phyloP scores from a whole-genome alignment of 2,888 invertebrate genomes.

The Tholera decimalis region DNA sequence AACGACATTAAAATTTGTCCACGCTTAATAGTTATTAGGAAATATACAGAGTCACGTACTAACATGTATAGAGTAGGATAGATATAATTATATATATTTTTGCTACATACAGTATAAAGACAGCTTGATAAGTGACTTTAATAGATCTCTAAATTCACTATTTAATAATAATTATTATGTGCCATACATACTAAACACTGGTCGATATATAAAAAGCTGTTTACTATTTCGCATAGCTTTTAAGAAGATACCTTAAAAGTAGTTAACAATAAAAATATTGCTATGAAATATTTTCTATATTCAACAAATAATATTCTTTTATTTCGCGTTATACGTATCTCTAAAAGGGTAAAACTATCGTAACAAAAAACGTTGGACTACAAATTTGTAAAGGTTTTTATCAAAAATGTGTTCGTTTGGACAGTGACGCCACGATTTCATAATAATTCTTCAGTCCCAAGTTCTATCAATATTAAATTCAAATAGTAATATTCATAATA shows the following conservation, averaged over 20 bases:
- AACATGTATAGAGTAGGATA: slow-evolving; percentile 72
- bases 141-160: slow-evolving; percentile 64
- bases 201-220: slow-evolving; percentile 79
- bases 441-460: slow-evolving; percentile 47
- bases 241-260: slow-evolving; percentile 86
- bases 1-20: slow-evolving; percentile 69
- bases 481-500: slow-evolving; percentile 24
- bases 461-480: slow-evolving; percentile 30
- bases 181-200: slow-evolving; percentile 73
- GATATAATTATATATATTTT: slow-evolving; percentile 63
- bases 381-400: slow-evolving; percentile 87
- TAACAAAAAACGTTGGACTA: slow-evolving; percentile 81
- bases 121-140: slow-evolving; percentile 73
- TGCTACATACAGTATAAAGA: slow-evolving; percentile 69
- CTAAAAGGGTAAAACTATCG: slow-evolving; percentile 83
- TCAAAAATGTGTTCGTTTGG: slow-evolving; percentile 82
- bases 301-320: slow-evolving; percentile 76
- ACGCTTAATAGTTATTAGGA: slow-evolving; percentile 64
- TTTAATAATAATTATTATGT: slow-evolving; percentile 64
- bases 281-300: slow-evolving; percentile 81
- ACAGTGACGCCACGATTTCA: slow-evolving; percentile 63
- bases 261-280: slow-evolving; percentile 88
- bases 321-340: slow-evolving; percentile 74
- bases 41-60: slow-evolving; percentile 74
- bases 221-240: slow-evolving; percentile 75